Conservation (phyloP, 53 echinoderm and acorn worm species). For the Crossaster papposus region DNA sequence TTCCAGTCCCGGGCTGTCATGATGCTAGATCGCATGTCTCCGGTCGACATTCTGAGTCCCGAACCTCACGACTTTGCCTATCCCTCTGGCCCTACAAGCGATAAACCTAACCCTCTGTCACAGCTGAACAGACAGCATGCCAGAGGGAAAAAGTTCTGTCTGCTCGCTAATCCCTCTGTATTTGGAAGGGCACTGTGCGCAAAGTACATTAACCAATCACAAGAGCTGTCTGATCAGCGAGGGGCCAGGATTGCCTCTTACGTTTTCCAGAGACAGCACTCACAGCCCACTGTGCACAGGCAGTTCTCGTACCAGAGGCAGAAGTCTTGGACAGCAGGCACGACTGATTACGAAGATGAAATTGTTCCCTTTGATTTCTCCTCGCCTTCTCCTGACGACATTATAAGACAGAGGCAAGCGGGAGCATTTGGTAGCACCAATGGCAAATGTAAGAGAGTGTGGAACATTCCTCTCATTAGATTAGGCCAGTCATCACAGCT, state of each 20-base stretch:
- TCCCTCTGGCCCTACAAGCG: neutral
- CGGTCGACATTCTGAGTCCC: neutral
- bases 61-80: neutral
- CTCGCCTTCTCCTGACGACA: slow-evolving; percentile 89
- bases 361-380: slow-evolving; percentile 86
- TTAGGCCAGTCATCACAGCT: no score
- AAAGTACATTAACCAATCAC: slow-evolving; percentile 43
- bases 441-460: neutral
- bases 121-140: neutral
- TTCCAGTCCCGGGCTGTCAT: slow-evolving; percentile 16
- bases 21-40: neutral
- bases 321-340: slow-evolving; percentile 43
- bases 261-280: slow-evolving; percentile 24
- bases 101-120: neutral
- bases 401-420: slow-evolving; percentile 70
- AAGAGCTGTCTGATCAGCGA: slow-evolving; percentile 10
- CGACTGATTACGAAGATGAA: neutral
- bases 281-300: slow-evolving; percentile 46
- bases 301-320: slow-evolving; percentile 83
- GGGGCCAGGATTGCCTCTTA: slow-evolving; percentile 28
- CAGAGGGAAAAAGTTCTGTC: neutral
- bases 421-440: slow-evolving; percentile 69
- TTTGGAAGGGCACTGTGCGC: slow-evolving; percentile 53
- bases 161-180: slow-evolving; percentile 52
- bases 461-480: no score